Evolutionary conservation across 2,888 invertebrate species (phyloP).

Genomic region (Xylota segnis): DNA sequence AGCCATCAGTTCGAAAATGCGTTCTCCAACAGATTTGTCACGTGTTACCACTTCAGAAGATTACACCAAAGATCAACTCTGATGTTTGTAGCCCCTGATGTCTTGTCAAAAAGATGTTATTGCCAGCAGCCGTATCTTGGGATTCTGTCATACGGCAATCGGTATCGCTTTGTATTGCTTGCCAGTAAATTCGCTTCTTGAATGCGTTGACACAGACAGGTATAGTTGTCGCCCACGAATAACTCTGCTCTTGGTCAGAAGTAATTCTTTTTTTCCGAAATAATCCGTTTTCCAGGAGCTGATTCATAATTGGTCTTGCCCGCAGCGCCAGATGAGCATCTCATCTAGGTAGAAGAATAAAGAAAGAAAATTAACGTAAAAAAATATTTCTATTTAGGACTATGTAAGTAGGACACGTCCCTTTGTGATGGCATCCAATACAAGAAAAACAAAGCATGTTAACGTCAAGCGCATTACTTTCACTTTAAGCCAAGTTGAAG

Average conservation of each 20-base stretch:
- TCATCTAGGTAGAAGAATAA: too few relatives aligned
- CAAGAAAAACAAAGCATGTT: too few relatives aligned
- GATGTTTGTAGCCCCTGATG: background rate
- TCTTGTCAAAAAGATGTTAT: background rate
- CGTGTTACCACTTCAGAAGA: constrained; percentile 16
- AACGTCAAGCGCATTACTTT: too few relatives aligned
- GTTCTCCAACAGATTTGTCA: background rate
- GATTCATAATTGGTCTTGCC: constrained; percentile 24
- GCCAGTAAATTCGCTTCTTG: background rate
- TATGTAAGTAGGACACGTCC: too few relatives aligned
- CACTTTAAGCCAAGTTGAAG: too few relatives aligned
- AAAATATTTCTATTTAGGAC: too few relatives aligned
- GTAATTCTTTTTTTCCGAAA: constrained; percentile 2
- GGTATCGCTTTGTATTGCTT: constrained; percentile 2
- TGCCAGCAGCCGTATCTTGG: background rate
- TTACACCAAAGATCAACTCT: constrained; percentile 3
- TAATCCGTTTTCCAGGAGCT: background rate
- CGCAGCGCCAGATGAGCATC: constrained; percentile 37
- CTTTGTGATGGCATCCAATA: too few relatives aligned
- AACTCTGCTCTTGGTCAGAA: background rate
- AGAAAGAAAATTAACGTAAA: too few relatives aligned
- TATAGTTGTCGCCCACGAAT: background rate
- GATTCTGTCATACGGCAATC: background rate
- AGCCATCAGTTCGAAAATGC: constrained; percentile 21
- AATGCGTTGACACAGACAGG: background rate